phyloP scores from a whole-genome alignment of 2,113 vertebrate genomes.

The Tachycineta bicolor region DNA sequence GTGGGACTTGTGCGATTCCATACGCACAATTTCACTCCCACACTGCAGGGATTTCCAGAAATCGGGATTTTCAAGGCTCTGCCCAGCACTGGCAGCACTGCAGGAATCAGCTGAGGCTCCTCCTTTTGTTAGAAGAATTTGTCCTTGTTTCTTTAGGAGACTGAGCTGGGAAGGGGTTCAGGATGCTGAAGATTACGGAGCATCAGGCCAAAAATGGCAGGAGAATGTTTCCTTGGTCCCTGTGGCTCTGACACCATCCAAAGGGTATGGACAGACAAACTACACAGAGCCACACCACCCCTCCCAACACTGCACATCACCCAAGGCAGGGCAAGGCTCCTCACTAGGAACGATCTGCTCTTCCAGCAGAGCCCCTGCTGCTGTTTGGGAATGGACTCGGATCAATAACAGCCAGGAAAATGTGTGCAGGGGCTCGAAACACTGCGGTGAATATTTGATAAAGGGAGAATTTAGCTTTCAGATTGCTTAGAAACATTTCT shows the following conservation, averaged over 20 bases:
- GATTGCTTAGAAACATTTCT: not conserved
- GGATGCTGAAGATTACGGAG: not conserved
- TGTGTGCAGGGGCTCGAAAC: not conserved
- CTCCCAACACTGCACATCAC: not conserved
- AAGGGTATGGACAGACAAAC: not conserved
- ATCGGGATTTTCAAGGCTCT: not conserved
- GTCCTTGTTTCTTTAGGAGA: not conserved
- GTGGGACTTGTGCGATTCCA: not conserved
- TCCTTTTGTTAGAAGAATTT: not conserved
- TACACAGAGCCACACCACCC: not conserved
- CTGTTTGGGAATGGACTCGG: not conserved
- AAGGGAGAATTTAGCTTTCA: not conserved
- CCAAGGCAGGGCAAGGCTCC: not conserved
- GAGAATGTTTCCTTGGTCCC: not conserved
- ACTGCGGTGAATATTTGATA: not conserved
- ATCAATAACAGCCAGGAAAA: not conserved
- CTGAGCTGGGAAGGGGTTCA: not conserved
- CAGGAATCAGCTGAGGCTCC: conserved; percentile 19
- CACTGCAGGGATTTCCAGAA: not conserved
- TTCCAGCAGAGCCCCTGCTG: not conserved
- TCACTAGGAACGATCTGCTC: not conserved
- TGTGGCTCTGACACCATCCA: not conserved
- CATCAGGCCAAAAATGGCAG: not conserved
- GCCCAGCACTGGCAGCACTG: not conserved
- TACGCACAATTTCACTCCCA: not conserved